Base-by-base conservation (phyloP, 2,113 vertebrate genomes). In the Falco punctatus region DNA sequence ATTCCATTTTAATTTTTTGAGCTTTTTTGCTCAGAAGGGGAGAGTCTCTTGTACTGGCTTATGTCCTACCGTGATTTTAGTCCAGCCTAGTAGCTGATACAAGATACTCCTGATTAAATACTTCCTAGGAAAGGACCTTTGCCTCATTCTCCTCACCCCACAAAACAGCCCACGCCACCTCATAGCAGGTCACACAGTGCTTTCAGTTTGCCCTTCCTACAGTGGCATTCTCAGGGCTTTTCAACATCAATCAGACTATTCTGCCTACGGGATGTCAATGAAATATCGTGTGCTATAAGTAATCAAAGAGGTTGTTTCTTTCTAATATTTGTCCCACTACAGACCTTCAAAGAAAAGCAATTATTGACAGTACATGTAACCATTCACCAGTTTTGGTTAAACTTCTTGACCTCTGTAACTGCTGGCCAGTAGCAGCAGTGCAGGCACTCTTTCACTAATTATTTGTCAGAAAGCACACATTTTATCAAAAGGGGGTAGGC, bases 171-270 rank as follows among this genome's bases (percentile, higher is more conserved):
- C 21, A 4, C 3, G 0, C 7, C 38, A 24, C 27, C 48, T 86
- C 2, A 1, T 5, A 44, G 11, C 0, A 0, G 33, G 10, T 89
- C 54, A 61, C 19, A 27, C 8, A 18, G 22, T 81, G 28, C 32
- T 72, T 89, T 89, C 49, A 55, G n/a, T 24, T 35, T 55, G 2
- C 11, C 26, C 28, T 35, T 89, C 26, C 44, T 65, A 28, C n/a
- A 75, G 21, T 1, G 11, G 2, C 0, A 0, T 86, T 88, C 51
- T 33, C 5, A 2, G 20, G 6, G 81, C 58, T 86, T 86, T 46
- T 52, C 67, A 52, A 3, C 19, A n/a, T 32, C 3, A 1, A 5
- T 59, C 64, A 78, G 38, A 33, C n/a, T 75, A 8, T 72, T 75
- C 28, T 65, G 38, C 32, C 22, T 9, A 4, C 4, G 20, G 9